Percentiles rank a stretch among this genome's conserved stretches.
phyloP scores from a whole-genome alignment of 2,888 invertebrate species.

The Schizotus pectinicornis region DNA sequence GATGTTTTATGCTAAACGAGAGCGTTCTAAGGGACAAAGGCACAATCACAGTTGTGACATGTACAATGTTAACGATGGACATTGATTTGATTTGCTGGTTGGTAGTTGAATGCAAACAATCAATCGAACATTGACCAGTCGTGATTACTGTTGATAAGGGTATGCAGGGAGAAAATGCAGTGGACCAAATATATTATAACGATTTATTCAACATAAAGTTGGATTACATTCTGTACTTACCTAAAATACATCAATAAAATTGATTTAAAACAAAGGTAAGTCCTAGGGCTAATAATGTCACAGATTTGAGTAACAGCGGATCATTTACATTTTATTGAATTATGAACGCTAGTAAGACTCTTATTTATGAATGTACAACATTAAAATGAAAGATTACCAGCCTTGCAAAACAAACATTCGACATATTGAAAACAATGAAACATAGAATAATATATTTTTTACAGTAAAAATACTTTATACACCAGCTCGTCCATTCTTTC shows the following conservation, averaged over 20 bases:
- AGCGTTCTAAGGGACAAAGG: too few relatives aligned
- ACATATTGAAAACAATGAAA: conserved; percentile 32
- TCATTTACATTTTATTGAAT: conserved; percentile 41
- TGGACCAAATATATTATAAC: conserved; percentile 42
- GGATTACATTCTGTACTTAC: conserved; percentile 49
- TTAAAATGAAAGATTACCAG: conserved; percentile 32
- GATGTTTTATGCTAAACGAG: too few relatives aligned
- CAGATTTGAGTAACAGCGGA: conserved; percentile 46
- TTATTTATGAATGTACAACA: conserved; percentile 29
- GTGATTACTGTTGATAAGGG: too few relatives aligned
- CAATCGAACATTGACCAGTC: too few relatives aligned
- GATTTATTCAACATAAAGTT: conserved; percentile 50
- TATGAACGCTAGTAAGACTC: conserved; percentile 39
- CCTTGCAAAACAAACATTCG: conserved; percentile 34
- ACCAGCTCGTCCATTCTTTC: conserved; percentile 44
- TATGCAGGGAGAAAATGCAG: too few relatives aligned
- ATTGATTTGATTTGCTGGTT: too few relatives aligned
- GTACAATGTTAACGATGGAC: too few relatives aligned
- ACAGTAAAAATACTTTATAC: conserved; percentile 54
- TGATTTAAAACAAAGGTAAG: conserved; percentile 42
- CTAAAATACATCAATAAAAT: conserved; percentile 50
- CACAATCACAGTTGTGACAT: too few relatives aligned
- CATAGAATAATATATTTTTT: conserved; percentile 41
- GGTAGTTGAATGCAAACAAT: too few relatives aligned
- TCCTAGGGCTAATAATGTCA: conserved; percentile 43